phyloP scores from a whole-genome alignment of 2,797 vertebrate genomes.

The Microtus obscurus region DNA sequence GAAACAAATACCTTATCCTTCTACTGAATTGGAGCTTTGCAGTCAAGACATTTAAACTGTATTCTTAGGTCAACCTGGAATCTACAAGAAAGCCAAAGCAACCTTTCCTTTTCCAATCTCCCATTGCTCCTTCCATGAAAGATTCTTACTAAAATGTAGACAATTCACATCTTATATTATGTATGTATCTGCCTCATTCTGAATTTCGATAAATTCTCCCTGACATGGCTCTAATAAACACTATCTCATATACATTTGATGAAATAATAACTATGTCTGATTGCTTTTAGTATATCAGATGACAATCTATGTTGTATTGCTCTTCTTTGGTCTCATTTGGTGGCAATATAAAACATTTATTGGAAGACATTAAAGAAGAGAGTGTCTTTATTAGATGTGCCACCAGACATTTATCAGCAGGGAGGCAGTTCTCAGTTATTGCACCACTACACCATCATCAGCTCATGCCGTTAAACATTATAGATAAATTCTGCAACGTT shows the following conservation, averaged over 20 bases:
- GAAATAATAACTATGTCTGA: not conserved
- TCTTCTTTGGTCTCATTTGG: not conserved
- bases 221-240: not conserved
- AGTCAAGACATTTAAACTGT: not conserved
- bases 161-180: not conserved
- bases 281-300: not conserved
- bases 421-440: constrained; percentile 40
- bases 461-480: constrained; percentile 11
- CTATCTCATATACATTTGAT: not conserved
- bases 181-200: not conserved
- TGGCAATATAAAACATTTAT: not conserved
- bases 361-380: not conserved
- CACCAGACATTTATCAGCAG: constrained; percentile 57
- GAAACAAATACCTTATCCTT: not conserved
- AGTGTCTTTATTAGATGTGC: not conserved
- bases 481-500: constrained; percentile 51
- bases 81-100: not conserved
- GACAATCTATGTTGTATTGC: not conserved
- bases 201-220: not conserved
- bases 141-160: not conserved
- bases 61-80: not conserved
- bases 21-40: not conserved
- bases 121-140: not conserved
- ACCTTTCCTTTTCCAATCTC: not conserved
- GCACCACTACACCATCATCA: constrained; percentile 22